phyloP scores from a whole-genome alignment of 2,888 invertebrate genomes.

The Gastracanthus pulcherrimus region DNA sequence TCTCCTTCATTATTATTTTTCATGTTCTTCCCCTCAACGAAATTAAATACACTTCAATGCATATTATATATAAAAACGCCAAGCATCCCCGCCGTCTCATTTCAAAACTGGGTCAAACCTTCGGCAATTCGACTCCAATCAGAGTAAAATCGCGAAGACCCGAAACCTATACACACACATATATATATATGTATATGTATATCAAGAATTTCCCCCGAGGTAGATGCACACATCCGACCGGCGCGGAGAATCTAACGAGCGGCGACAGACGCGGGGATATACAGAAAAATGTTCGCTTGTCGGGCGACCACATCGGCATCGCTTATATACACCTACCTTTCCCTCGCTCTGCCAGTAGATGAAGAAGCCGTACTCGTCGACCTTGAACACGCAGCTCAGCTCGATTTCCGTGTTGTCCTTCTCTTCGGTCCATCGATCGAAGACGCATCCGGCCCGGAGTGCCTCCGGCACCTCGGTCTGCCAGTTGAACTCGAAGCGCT shows the following conservation, averaged over 20 bases:
- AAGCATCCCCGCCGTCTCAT: neutral
- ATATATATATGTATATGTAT: no score
- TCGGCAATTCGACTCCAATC: neutral
- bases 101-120: neutral
- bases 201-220: no score
- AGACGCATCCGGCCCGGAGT: constrained; percentile 89
- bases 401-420: constrained; percentile 95
- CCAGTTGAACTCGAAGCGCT: constrained; percentile 99
- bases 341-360: constrained; percentile 99
- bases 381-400: constrained; percentile 92
- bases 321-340: constrained; percentile 87
- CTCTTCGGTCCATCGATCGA: constrained; percentile 99
- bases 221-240: no score
- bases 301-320: no score
- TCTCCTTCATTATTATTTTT: no score
- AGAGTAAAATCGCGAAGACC: no score
- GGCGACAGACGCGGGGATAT: no score
- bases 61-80: no score
- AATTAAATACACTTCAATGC: no score
- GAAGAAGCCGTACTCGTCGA: constrained; percentile 98
- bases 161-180: neutral
- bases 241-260: no score
- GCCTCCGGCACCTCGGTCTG: constrained; percentile 95
- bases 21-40: no score
- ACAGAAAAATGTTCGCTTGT: no score